Conservation (phyloP, 1,140 invertebrate genomes). For the Aphaenogaster ashmeadi region DNA sequence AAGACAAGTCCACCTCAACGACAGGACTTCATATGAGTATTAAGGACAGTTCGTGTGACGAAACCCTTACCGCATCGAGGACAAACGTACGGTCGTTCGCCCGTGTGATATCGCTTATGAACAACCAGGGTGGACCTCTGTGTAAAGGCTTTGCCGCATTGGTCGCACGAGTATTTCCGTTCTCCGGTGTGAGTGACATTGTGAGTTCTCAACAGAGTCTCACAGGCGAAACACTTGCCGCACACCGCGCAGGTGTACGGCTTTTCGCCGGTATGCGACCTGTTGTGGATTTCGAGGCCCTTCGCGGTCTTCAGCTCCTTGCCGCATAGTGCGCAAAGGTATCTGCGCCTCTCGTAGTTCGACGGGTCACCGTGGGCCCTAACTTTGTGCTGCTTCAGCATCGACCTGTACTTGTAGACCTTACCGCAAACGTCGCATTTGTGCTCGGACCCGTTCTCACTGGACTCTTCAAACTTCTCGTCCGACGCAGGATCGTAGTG, state of each 20-base stretch:
- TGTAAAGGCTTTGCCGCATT: conserved; percentile 89
- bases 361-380: conserved; percentile 64
- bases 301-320: conserved; percentile 72
- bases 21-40: conserved; percentile 88
- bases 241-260: conserved; percentile 78
- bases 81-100: conserved; percentile 92
- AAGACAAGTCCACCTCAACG: conserved; percentile 24
- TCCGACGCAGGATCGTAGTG: conserved; percentile 80
- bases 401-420: conserved; percentile 70
- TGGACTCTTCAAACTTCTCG: conserved; percentile 38
- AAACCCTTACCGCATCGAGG: conserved; percentile 90
- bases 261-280: conserved; percentile 86
- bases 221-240: conserved; percentile 72
- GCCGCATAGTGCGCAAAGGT: conserved; percentile 78
- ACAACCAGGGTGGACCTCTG: conserved; percentile 93
- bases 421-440: conserved; percentile 78
- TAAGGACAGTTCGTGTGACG: conserved; percentile 89
- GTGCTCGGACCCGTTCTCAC: conserved; percentile 60
- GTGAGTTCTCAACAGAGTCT: conserved; percentile 79
- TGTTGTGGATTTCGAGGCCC: conserved; percentile 79
- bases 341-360: conserved; percentile 66
- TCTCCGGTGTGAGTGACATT: conserved; percentile 87
- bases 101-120: conserved; percentile 93
- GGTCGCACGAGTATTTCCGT: conserved; percentile 84
- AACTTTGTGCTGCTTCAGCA: conserved; percentile 71